Base-by-base conservation (phyloP, 2,797 vertebrate species). In the Rhabdomys pumilio region DNA sequence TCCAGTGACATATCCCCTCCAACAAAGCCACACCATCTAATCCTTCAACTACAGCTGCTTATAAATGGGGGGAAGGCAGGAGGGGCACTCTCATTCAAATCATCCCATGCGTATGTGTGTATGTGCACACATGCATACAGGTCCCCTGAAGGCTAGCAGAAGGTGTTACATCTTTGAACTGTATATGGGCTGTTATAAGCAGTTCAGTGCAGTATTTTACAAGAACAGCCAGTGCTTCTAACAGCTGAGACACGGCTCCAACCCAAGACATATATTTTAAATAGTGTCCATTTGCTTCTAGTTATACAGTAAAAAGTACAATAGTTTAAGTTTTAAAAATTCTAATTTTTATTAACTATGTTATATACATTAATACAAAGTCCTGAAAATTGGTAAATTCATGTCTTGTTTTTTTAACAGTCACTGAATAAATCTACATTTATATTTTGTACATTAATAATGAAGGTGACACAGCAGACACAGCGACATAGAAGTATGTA, bases 401-500 rank as follows among this genome's bases (percentile, higher is more conserved):
- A 94, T 34, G 22, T 80, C 55, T 65, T 91, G 38, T 61, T 88
- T 97, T 91, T 69, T 93, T 93, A 96, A 95, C 5, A 96, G 73
- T 82, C 50, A 79, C 53, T 80, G 55, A 89, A 95, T 53, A 97
- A 93, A 89, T 93, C 41, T 50, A 97, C 55, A 94, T 96, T 97
- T 96, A 90, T 93, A 90, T 95, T 94, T 89, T 65, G 14, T n/a
- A 93, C 44, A 85, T 79, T 96, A 96, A 91, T 96, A 98, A 61
- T 24, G 61, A 96, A 84, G 87, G 89, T 44, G 44, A 97, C 38
- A 89, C 2, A 93, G 83, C 10, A 84, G 87, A 63, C 90, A 90
- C 0, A 98, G 82, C 83, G 93, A 97, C 59, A 97, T 83, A 96
- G 38, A 93, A 94, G 94, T 98, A 98, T 96, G 89, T 93, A 98